Evolutionary conservation across 2,797 vertebrate genomes (phyloP), one percentile per base, ranked within the genome.

Genomic region (Neosalanx taihuensis): DNA sequence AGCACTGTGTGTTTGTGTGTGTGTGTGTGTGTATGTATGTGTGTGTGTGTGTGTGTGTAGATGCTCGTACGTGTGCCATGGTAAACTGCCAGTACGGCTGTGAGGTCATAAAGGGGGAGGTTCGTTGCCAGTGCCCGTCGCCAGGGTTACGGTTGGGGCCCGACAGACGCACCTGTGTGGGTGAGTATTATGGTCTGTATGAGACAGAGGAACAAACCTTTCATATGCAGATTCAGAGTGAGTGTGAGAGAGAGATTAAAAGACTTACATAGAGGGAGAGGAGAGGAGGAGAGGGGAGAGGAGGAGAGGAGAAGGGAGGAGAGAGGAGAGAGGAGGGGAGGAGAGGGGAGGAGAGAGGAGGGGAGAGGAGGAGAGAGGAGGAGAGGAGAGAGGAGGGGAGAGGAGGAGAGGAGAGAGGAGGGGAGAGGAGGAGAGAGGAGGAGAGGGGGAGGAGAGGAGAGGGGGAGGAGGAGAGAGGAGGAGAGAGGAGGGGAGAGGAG

Each of bases 1-100:
- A 58, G 17, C 17, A 23, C 17, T 62, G 18, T 41, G 3, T 66
- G 4, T 51, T 9, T 56, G 26, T 68, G 4, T 30, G 37, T 56
- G 18, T 57, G 12, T 63, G 62, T 63, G 26, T 59, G 53, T 37
- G 37, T 30, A 23, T 62, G 65, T 62, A 26, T 65, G n/a, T 62
- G 71, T 57, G 70, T 61, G 29, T 29, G 46, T 56, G 30, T 33
- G 12, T 41, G 13, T 51, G 2, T 67, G 0, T 71, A 98, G 96
- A 90, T 76, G 88, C 89, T 26, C 85, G 88, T 10, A 94, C 94
- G 0, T 98, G 97, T 89, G 93, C 92, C 17, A 91, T 95, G 93
- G 95, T 95, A 29, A 96, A 97, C 90, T 98, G 97, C 75, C 96
- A 98, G 85, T 97, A 97, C 5, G 95, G 96, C 78, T 98, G 96